These are phyloP conservation scores for Hippoglossus stenolepis DNA, from an alignment of 2,113 vertebrate species.

Conservation along the genomic window DNA sequence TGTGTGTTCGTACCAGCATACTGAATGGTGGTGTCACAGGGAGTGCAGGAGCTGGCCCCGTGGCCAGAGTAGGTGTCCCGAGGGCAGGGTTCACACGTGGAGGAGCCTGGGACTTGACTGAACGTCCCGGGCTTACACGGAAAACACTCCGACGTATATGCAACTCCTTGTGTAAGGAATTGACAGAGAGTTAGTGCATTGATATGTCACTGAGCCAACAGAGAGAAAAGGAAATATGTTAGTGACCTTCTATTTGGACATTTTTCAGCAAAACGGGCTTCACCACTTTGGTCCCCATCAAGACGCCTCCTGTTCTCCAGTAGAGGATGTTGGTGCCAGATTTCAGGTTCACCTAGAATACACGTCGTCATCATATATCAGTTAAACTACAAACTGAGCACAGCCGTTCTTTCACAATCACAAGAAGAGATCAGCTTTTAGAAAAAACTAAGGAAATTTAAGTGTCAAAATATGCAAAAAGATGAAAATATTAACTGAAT, in stretches of 20 bases:
- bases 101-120: conserved; percentile 88
- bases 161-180: conserved; percentile 86
- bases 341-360: conserved; percentile 90
- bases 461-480: no score
- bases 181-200: not conserved
- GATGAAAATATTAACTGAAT: not conserved
- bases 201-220: not conserved
- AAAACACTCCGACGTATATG: conserved; percentile 96
- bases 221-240: not conserved
- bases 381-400: not conserved
- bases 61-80: conserved; percentile 91
- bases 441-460: no score
- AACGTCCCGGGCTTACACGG: conserved; percentile 94
- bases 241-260: conserved; percentile 93
- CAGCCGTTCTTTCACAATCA: not conserved
- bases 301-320: conserved; percentile 95
- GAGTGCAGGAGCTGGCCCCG: conserved; percentile 91
- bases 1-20: conserved; percentile 82
- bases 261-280: conserved; percentile 97
- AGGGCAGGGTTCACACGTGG: conserved; percentile 89
- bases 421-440: not conserved
- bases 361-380: not conserved
- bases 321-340: conserved; percentile 96
- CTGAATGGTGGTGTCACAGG: conserved; percentile 85
- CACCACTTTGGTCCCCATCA: conserved; percentile 89